Percentiles rank a stretch among this genome's conserved stretches.
These are phyloP conservation scores for Halcyon badia DNA, from an alignment of 2,797 vertebrate genomes.

Conservation along the genomic window DNA sequence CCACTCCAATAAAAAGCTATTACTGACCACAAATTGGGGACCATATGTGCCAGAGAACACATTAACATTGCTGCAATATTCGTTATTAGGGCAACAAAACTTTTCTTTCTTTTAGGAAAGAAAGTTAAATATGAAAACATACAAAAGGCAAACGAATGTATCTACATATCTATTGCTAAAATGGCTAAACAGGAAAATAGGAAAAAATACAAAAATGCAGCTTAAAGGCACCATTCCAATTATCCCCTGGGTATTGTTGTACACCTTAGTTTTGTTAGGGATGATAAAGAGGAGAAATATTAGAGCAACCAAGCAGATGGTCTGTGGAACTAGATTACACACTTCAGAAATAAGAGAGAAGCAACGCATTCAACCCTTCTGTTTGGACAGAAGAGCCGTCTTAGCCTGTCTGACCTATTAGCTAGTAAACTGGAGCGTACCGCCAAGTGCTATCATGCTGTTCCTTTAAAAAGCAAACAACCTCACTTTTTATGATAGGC, in stretches of 20 bases:
- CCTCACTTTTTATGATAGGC: constrained; percentile 23
- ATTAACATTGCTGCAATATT: not conserved
- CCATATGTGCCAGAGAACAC: not conserved
- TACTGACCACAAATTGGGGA: not conserved
- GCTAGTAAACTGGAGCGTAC: constrained; percentile 34
- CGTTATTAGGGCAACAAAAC: not conserved
- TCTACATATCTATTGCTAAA: not conserved
- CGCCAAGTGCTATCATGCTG: constrained; percentile 49
- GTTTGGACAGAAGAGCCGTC: constrained; percentile 60
- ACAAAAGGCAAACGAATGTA: not conserved
- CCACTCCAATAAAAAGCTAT: not conserved
- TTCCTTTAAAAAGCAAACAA: constrained; percentile 58
- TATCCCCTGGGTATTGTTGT: not conserved
- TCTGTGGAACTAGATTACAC: constrained; percentile 65
- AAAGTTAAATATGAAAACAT: not conserved
- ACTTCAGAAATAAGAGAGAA: constrained; percentile 67
- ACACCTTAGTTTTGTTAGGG: constrained; percentile 46
- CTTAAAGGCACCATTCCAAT: constrained; percentile 7
- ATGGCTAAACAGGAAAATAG: not conserved
- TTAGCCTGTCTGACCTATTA: constrained; percentile 64
- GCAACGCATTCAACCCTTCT: constrained; percentile 56
- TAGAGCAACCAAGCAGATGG: constrained; percentile 50
- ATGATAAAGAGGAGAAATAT: constrained; percentile 46
- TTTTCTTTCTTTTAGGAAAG: not conserved
- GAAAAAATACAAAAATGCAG: not conserved